Evolutionary conservation across 2,797 vertebrate genomes (phyloP), one percentile per base, ranked within the genome.

Genomic region (Platyrinchus mystaceus): DNA sequence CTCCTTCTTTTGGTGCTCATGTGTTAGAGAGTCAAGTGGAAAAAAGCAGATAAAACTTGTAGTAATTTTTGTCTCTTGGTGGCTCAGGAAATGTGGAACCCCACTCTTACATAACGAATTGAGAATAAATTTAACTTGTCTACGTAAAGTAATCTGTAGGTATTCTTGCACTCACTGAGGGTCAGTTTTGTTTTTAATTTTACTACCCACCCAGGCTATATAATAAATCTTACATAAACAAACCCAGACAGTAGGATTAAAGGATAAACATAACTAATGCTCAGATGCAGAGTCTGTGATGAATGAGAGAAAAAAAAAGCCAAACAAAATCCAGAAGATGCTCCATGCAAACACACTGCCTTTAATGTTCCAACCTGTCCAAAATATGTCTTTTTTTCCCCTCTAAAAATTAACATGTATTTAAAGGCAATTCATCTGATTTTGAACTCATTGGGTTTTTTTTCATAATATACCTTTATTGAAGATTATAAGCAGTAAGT

Each of bases 211-310:
- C 6, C 67, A 53, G 74, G 60, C 79, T 88, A 66, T 67, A 91
- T 55, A 92, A 95, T 85, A 95, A 86, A 84, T 82, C 74, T 96
- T 96, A 95, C 53, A 89, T 94, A 95, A 96, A 81, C 64, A 85
- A 75, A 43, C 46, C 50, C 69, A 92, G 91, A 87, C 86, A 90
- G 89, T 14, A 68, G 93, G 95, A 97, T 96, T 97, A 97, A 96
- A 93, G 94, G 96, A 93, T 95, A 94, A 96, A 94, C 59, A 91
- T 74, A 93, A 93, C 89, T 90, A 96, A 95, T 87, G 46, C 95
- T 95, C 60, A 32, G 74, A 90, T 76, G 21, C 55, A 77, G 58
- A 84, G 43, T 18, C 37, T 78, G 58, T 39, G 47, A 77, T 78
- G 53, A 94, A 87, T 13, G 63, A 64, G 32, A 23, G 36, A 5